Base-by-base conservation (phyloP, 2,888 invertebrate species). In the Linnaemya vulpina region DNA sequence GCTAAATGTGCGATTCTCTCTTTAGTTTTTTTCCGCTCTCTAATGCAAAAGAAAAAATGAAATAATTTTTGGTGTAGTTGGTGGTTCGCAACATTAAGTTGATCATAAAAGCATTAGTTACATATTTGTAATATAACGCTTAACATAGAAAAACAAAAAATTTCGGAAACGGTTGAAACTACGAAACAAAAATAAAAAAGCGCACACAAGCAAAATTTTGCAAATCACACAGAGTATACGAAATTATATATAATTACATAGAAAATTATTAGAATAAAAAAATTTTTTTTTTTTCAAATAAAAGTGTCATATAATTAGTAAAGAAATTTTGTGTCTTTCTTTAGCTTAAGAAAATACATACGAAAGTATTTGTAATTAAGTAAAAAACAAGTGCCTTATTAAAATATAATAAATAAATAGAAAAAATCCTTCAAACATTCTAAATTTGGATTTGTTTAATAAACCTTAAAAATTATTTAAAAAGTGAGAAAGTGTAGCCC, bases 51-150 rank as follows among this genome's bases (percentile, higher is more conserved):
- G 73, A 73, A 68, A 80, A 70, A 76, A 67, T 55, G 17, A 73
- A 76, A 76, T 49, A 49, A 63, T 58, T 71, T 85, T 85, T 85
- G 85, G 78, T 81, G 84, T 84, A 85, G 85, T 85, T 85, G 79
- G 82, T 75, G 85, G 85, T 85, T 85, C 85, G 85, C 82, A 85
- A 85, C 85, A 85, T 85, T 82, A 85, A 85, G 85, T 85, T 85
- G 85, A 85, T 85, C 85, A 84, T 83, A 86, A 78, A 83, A 83
- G 80, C 91, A 89, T 91, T 91, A 91, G 91, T 91, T 91, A 91
- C 91, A 91, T 89, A 91, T 91, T 90, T 91, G 91, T 90, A 90
- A 91, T 91, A 91, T 91, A 90, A 91, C 89, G 90, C 91, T 82
- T 70, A 78, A 85, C 85, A 85, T 83, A 83, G 74, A 86, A 86